phyloP scores from a whole-genome alignment of 2,888 invertebrate species.

The Zelleria hepariella region DNA sequence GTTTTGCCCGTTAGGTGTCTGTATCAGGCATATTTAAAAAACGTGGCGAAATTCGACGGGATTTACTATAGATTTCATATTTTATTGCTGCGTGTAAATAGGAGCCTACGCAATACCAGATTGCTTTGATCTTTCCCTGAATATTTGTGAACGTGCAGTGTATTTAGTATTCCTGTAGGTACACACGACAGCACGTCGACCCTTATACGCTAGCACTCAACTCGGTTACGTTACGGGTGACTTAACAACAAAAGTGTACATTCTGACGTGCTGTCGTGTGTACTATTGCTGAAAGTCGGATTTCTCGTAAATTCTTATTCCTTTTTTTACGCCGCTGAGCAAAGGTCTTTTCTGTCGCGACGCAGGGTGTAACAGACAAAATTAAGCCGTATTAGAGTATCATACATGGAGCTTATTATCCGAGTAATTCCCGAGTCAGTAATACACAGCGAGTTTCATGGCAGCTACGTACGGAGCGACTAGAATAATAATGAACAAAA shows the following conservation, averaged over 20 bases:
- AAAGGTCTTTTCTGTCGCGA: background rate
- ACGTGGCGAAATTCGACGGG: no score
- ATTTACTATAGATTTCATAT: background rate
- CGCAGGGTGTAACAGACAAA: background rate
- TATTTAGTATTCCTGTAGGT: no score
- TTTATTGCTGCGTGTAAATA: background rate
- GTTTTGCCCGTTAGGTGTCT: no score
- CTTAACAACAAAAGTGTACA: no score
- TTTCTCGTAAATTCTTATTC: no score
- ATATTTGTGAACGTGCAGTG: background rate
- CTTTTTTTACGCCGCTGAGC: background rate
- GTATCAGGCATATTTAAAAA: no score
- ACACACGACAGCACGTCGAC: no score
- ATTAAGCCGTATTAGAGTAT: background rate
- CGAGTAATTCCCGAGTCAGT: background rate
- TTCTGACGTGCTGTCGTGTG: no score
- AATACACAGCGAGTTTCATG: background rate
- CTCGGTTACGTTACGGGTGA: no score
- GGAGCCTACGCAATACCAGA: background rate
- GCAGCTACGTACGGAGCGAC: background rate
- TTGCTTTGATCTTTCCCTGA: background rate
- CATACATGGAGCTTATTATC: background rate
- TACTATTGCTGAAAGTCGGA: no score
- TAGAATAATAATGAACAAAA: background rate
- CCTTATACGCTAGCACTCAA: no score